phyloP scores from a whole-genome alignment of 2,888 invertebrate genomes.

The Rhamnusium bicolor region DNA sequence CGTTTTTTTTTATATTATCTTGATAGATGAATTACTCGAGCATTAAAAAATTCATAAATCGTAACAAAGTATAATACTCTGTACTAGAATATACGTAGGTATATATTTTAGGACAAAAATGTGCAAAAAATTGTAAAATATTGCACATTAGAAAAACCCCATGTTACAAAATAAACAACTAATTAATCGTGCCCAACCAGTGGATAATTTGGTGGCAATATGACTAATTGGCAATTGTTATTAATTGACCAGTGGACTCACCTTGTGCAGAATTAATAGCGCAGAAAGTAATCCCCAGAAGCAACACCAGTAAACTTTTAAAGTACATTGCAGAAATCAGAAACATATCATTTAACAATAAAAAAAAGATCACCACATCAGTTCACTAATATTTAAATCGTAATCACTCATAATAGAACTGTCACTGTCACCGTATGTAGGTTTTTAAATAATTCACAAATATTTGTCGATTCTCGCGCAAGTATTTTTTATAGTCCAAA shows the following conservation, averaged over 20 bases:
- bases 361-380: slow-evolving; percentile 2
- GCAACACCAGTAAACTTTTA: not conserved
- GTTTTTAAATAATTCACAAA: not conserved
- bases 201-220: not conserved
- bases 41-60: too few species aligned
- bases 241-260: slow-evolving; percentile 5
- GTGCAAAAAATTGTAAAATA: too few species aligned
- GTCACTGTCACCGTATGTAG: not conserved
- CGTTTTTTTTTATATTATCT: too few species aligned
- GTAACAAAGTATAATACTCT: too few species aligned
- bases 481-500: not conserved
- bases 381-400: not conserved
- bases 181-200: not conserved
- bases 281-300: slow-evolving; percentile 16
- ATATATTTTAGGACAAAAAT: too few species aligned
- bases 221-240: not conserved
- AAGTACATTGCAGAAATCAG: not conserved
- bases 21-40: too few species aligned
- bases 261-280: slow-evolving; percentile 18
- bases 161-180: not conserved
- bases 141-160: too few species aligned
- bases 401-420: slow-evolving; percentile 3
- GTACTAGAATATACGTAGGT: too few species aligned
- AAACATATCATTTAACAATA: not conserved
- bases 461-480: not conserved